A percentile compares a stretch with the other conserved stretches of the same genome.
These are phyloP conservation scores for Holothuria leucospilota DNA, from an alignment of 53 echinoderm and acorn worm species.

Conservation along the genomic window DNA sequence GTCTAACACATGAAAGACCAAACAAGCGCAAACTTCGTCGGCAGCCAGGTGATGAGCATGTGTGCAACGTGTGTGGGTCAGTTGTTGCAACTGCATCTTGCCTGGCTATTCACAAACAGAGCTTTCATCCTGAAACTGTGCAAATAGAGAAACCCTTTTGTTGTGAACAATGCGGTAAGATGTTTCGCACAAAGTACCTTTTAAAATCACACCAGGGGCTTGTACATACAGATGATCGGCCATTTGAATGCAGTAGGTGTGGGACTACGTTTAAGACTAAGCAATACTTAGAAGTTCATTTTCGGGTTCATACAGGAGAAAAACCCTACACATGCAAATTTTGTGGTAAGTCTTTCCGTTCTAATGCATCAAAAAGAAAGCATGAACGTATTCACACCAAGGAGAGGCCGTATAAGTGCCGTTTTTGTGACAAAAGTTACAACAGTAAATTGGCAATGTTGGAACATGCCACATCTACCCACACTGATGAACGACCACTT, in stretches of 20 bases:
- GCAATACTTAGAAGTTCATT: conserved; percentile 25
- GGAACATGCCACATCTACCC: conserved; percentile 13
- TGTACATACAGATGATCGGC: conserved; percentile 30
- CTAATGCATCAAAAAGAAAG: conserved; percentile 5
- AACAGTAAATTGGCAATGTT: conserved; percentile 7
- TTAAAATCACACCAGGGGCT: conserved; percentile 48
- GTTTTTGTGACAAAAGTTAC: conserved; percentile 13
- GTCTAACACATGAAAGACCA: background rate
- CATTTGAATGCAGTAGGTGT: conserved; percentile 26
- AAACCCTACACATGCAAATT: conserved; percentile 8
- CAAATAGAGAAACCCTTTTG: conserved; percentile 27
- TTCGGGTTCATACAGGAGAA: conserved; percentile 27
- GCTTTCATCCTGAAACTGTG: conserved; percentile 32
- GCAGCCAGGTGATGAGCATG: background rate
- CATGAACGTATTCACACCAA: conserved; percentile 43
- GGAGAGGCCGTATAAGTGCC: conserved; percentile 32
- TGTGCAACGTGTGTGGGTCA: conserved; percentile 19
- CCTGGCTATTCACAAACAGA: conserved; percentile 31
- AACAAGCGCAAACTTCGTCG: conserved; percentile 1
- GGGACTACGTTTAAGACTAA: background rate
- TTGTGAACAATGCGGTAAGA: conserved; percentile 65
- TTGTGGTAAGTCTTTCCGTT: conserved; percentile 4
- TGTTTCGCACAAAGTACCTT: conserved; percentile 57
- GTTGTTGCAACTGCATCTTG: conserved; percentile 13
- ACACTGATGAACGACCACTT: conserved; percentile 17